Conservation (phyloP, 2,797 vertebrate species). For the Falco columbarius region DNA sequence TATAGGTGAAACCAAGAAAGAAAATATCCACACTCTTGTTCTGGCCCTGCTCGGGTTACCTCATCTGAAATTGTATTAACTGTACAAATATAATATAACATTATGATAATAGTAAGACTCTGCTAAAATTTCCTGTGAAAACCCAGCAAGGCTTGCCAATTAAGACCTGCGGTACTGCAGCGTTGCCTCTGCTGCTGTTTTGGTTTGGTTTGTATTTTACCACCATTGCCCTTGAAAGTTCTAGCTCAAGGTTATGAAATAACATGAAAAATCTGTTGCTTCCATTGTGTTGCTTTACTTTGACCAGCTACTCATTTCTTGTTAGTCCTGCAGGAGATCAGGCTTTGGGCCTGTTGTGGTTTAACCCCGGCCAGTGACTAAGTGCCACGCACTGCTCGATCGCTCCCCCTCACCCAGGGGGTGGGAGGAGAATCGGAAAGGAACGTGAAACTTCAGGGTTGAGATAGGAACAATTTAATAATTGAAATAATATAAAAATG, state of each 20-base stretch:
- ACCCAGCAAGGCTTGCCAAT: background rate
- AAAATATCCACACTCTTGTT: background rate
- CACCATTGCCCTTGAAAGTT: background rate
- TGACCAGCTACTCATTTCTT: background rate
- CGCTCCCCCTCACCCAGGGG: no score
- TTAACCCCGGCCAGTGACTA: no score
- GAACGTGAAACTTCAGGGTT: no score
- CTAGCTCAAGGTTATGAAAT: background rate
- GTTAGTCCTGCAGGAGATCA: background rate
- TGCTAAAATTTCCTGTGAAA: background rate
- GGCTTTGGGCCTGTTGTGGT: background rate
- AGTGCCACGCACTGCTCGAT: no score
- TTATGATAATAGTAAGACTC: background rate
- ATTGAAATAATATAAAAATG: no score
- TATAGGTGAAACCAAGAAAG: background rate
- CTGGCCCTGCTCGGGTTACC: background rate
- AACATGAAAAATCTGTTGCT: background rate
- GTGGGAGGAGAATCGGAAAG: no score
- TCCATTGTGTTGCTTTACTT: background rate
- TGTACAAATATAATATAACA: background rate
- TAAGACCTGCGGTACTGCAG: background rate
- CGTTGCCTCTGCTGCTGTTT: background rate
- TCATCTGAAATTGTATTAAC: background rate
- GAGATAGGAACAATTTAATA: no score
- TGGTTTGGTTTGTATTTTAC: background rate